Evolutionary conservation across 2,888 invertebrate genomes (phyloP), one percentile per base, ranked within the genome.

Genomic region (Loripinus fragilis): DNA sequence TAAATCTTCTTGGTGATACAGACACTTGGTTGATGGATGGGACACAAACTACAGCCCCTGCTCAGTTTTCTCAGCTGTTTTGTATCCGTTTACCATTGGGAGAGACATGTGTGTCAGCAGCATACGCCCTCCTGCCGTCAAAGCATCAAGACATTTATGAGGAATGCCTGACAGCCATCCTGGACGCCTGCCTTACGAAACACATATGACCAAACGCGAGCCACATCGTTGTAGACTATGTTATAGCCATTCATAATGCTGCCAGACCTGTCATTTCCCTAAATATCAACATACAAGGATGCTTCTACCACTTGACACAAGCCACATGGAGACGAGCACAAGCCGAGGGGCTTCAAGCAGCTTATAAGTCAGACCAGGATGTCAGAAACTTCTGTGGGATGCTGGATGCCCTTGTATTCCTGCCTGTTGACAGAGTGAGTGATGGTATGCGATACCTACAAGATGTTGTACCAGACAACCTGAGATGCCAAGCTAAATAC

Each of bases 281-380:
- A 0, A 23, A 68, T 33, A 70, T 74, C 7, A 65, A 76, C 28
- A 76, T 76, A n/a, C 74, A 74, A 41, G 70, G 78, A 8, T 73
- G 69, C 64, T 76, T 80, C 55, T 76, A 76, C 65, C 80, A 80
- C 30, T 66, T 80, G 7, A 80, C 80, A 8, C 76, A 74, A 50
- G 66, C 74, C n/a, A 74, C 76, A 35, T 80, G 76, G 80, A 33
- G 76, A 20, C 52, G 30, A 5, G 33, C 74, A 20, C 71, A 76
- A 25, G 41, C n/a, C n/a, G 68, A 64, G 25, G 23, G 38, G 12
- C 38, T 12, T 38, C 38, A 38, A 12, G 38, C 12, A 38, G 12
- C 38, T 12, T 81, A 75, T 55, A 38, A 41, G 28, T 20, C 67
- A n/a, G 48, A 69, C 48, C 30, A 65, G 28, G 52, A 45, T 0